These are phyloP conservation scores for Pyrrhosoma nymphula DNA, from an alignment of 2,888 invertebrate genomes.

Conservation along the genomic window DNA sequence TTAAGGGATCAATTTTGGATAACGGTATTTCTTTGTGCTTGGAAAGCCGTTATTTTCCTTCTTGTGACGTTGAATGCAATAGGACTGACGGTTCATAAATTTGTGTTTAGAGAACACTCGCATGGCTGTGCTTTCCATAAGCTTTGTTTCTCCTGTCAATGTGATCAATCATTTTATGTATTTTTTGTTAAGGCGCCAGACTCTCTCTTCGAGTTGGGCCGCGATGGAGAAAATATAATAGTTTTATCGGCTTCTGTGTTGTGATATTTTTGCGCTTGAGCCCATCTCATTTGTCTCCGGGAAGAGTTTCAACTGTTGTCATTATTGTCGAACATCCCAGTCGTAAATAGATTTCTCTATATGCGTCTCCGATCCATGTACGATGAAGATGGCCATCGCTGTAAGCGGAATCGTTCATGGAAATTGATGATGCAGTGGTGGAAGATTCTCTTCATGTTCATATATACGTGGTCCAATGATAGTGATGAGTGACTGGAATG, in stretches of 20 bases:
- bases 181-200: neutral
- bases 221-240: neutral
- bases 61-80: neutral
- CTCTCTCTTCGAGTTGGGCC: neutral
- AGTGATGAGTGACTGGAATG: too few relatives aligned
- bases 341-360: neutral
- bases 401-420: neutral
- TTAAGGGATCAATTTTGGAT: neutral
- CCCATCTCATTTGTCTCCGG: neutral
- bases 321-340: neutral
- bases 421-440: neutral
- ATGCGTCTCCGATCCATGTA: neutral
- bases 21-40: neutral
- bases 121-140: neutral
- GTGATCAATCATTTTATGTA: neutral
- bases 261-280: neutral
- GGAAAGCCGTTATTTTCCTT: neutral
- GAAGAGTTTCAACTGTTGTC: neutral
- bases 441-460: neutral
- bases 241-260: neutral
- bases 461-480: neutral
- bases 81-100: neutral
- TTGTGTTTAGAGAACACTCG: neutral
- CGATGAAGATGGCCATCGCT: neutral
- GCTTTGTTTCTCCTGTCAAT: neutral